phyloP scores from a whole-genome alignment of 2,113 vertebrate species.

The Peromyscus leucopus region DNA sequence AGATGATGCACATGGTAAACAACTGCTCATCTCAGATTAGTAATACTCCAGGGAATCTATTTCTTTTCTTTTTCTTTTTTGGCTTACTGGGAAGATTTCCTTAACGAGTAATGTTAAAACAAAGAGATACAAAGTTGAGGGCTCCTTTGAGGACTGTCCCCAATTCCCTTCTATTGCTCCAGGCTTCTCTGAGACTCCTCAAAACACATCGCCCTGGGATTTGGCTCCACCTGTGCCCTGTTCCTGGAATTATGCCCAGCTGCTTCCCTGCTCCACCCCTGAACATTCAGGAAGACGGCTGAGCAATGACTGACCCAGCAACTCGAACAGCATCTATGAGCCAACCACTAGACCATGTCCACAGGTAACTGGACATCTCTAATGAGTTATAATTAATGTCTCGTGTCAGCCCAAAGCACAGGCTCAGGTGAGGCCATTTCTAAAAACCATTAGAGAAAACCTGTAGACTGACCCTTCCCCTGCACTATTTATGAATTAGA shows the following conservation, averaged over 20 bases:
- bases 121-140: background rate
- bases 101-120: slow-evolving; percentile 46
- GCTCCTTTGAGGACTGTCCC: background rate
- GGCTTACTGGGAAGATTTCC: slow-evolving; percentile 10
- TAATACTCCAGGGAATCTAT: slow-evolving; percentile 18
- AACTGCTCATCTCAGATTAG: background rate
- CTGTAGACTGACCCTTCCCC: background rate
- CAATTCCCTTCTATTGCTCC: background rate
- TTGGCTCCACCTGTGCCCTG: background rate
- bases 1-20: background rate
- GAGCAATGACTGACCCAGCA: background rate
- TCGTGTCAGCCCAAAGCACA: background rate
- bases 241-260: background rate
- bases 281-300: background rate
- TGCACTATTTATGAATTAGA: background rate
- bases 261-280: background rate
- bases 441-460: slow-evolving; percentile 48
- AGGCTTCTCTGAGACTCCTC: background rate
- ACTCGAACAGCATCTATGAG: background rate
- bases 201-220: background rate
- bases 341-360: background rate
- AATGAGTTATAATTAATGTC: slow-evolving; percentile 49
- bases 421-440: slow-evolving; percentile 33
- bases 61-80: background rate
- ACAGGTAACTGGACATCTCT: slow-evolving; percentile 32